Conservation (phyloP, 2,888 invertebrate species). For the Argyresthia albistria region DNA sequence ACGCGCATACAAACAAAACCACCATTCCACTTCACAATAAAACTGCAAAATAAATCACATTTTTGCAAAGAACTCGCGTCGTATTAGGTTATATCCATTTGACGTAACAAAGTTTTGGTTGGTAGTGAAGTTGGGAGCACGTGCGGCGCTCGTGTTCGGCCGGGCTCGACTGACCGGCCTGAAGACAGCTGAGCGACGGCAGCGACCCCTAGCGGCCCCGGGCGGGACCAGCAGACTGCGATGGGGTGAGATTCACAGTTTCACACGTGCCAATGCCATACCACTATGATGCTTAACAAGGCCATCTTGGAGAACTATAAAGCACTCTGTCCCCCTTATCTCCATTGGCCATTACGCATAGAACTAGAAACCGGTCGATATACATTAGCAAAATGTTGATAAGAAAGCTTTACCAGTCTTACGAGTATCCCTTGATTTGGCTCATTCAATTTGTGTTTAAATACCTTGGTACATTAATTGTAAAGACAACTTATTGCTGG, state of each 20-base stretch:
- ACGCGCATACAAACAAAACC: constrained; percentile 20
- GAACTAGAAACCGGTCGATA: no score
- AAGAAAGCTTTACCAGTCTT: no score
- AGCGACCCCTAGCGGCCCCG: constrained; percentile 30
- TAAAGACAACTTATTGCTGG: no score
- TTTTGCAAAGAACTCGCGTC: constrained; percentile 35
- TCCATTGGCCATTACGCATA: constrained; percentile 2
- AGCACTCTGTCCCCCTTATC: not conserved
- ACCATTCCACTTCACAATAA: constrained; percentile 27
- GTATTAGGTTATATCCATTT: constrained; percentile 71
- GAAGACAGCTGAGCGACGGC: constrained; percentile 28
- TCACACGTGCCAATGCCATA: constrained; percentile 1
- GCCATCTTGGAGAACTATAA: not conserved
- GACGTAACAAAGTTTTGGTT: constrained; percentile 66
- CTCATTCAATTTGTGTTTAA: no score
- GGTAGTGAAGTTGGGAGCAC: constrained; percentile 22
- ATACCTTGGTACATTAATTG: no score
- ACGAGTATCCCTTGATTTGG: no score
- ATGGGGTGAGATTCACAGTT: constrained; percentile 8
- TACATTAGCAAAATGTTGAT: no score
- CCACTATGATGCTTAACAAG: not conserved
- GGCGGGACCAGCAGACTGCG: constrained; percentile 16
- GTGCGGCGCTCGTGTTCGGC: constrained; percentile 22
- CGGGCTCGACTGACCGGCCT: constrained; percentile 36
- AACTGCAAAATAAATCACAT: constrained; percentile 43